phyloP scores from a whole-genome alignment of 2,797 vertebrate species.

The Uromys caudimaculatus region DNA sequence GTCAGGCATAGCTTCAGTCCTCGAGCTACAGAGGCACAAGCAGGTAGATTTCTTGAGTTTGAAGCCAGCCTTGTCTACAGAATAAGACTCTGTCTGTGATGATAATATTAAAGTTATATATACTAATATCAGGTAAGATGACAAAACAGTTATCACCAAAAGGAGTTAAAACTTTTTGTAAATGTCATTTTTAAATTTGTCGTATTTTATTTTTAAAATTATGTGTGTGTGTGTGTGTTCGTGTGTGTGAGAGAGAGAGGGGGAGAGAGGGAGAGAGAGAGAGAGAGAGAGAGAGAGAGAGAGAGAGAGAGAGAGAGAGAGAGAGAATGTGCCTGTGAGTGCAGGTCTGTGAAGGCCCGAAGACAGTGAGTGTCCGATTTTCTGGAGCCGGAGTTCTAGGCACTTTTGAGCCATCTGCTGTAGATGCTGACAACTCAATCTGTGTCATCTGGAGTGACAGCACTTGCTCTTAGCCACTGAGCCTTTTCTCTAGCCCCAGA shows the following conservation, averaged over 20 bases:
- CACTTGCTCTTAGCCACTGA: neutral
- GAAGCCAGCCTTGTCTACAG: neutral
- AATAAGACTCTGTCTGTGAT: neutral
- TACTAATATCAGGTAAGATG: neutral
- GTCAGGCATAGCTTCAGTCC: neutral
- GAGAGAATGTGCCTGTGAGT: neutral
- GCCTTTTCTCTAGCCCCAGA: neutral
- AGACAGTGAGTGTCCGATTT: neutral
- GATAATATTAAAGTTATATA: conserved; percentile 44
- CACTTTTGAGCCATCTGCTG: neutral
- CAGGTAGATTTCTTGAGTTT: neutral
- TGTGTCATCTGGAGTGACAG: neutral
- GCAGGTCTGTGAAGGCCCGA: neutral
- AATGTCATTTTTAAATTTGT: neutral
- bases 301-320: no score
- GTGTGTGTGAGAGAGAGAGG: neutral
- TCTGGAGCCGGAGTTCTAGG: neutral
- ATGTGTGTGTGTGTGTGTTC: neutral
- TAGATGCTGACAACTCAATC: neutral
- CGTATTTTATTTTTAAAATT: neutral
- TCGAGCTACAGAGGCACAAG: neutral
- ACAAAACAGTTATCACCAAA: neutral
- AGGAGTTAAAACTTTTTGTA: neutral
- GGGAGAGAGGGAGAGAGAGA: no score
- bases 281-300: no score